These are phyloP conservation scores for Erpornis zantholeuca DNA, from an alignment of 2,113 vertebrate genomes.

Conservation along the genomic window DNA sequence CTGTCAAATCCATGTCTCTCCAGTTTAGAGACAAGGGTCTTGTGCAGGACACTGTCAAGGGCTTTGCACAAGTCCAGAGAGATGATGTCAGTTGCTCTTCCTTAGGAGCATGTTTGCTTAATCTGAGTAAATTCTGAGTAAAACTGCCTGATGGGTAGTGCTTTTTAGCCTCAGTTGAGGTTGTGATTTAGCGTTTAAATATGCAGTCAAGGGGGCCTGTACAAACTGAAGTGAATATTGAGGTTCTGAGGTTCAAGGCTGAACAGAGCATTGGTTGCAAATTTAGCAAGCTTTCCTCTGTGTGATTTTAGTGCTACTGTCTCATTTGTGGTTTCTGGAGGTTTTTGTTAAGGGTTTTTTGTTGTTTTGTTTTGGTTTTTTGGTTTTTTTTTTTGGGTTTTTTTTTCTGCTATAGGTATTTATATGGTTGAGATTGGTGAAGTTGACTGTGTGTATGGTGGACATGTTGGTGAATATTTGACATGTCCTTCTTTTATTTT, in stretches of 20 bases:
- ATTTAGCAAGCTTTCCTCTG: background rate
- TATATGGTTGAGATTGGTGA: background rate
- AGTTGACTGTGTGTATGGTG: background rate
- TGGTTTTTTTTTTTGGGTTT: background rate
- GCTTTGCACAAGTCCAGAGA: background rate
- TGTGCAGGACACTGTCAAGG: background rate
- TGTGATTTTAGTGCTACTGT: background rate
- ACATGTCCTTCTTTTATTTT: constrained; percentile 61
- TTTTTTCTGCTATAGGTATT: background rate
- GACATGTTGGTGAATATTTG: background rate
- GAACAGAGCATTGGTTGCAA: background rate
- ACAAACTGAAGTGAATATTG: background rate
- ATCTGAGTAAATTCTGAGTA: background rate
- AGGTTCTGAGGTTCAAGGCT: background rate
- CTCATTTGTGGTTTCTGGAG: background rate
- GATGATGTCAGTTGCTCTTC: background rate
- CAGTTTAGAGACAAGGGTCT: background rate
- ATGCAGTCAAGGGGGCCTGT: background rate
- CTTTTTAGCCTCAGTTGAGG: background rate
- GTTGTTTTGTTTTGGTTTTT: too few relatives aligned
- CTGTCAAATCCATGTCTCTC: background rate
- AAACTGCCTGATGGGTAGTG: background rate
- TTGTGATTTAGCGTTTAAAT: background rate
- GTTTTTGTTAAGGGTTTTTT: background rate
- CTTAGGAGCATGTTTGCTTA: background rate